Percentiles rank a stretch among this genome's conserved stretches.
Conservation (phyloP, 2,888 invertebrate species). For the Scaptomyza reducta region DNA sequence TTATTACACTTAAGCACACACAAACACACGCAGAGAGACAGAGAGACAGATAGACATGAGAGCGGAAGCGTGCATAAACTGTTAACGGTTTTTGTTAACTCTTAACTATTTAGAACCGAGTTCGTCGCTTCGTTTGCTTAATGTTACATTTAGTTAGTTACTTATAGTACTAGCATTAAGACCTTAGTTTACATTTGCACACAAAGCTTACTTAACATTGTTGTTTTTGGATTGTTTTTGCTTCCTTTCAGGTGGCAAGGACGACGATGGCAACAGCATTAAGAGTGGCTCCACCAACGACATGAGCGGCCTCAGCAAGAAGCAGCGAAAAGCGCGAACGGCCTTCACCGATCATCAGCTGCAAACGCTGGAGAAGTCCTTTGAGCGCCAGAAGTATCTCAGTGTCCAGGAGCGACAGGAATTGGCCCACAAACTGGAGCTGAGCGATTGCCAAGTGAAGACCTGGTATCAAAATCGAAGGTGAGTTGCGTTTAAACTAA, state of each 20-base stretch:
- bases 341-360: conserved; percentile 99
- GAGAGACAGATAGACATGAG: conserved; percentile 23
- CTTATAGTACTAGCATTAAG: conserved; percentile 16
- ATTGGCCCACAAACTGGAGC: conserved; percentile 96
- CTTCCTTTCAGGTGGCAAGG: conserved; percentile 89
- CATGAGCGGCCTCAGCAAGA: conserved; percentile 89
- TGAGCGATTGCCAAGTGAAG: conserved; percentile 99
- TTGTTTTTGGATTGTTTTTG: neutral
- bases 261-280: conserved; percentile 88
- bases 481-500: conserved; percentile 85
- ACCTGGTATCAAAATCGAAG: conserved; percentile 99
- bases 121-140: conserved; percentile 1
- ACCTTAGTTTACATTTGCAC: neutral
- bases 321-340: conserved; percentile 97
- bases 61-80: conserved; percentile 70
- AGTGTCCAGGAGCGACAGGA: conserved; percentile 99
- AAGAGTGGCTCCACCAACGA: conserved; percentile 84
- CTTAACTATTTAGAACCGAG: conserved; percentile 4
- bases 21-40: neutral
- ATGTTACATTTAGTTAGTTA: neutral
- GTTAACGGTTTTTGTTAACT: conserved; percentile 19
- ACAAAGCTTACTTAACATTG: neutral
- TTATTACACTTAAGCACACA: conserved; percentile 36
- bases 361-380: conserved; percentile 97
- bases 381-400: conserved; percentile 98